phyloP scores from a whole-genome alignment of 2,113 vertebrate species.

The Megaptera novaeangliae region DNA sequence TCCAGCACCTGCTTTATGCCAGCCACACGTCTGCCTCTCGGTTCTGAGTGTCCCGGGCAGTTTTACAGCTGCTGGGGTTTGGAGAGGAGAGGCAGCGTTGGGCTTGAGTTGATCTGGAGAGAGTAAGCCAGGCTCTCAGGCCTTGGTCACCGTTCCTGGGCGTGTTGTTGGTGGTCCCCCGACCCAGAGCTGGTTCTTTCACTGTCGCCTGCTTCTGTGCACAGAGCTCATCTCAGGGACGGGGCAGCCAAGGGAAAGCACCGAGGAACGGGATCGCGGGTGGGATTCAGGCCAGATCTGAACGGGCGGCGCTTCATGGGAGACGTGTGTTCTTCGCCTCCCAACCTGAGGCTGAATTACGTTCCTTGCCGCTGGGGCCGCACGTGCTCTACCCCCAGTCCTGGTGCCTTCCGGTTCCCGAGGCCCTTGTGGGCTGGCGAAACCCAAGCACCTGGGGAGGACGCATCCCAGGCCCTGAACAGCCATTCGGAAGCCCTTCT shows the following conservation, averaged over 20 bases:
- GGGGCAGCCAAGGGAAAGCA: no score
- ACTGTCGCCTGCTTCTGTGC: fast-evolving
- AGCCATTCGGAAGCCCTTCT: fast-evolving
- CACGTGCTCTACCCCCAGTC: fast-evolving
- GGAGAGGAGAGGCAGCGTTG: background rate
- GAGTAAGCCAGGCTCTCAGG: background rate
- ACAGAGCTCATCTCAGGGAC: background rate
- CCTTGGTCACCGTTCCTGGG: background rate
- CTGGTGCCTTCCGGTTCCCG: fast-evolving
- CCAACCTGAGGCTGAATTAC: fast-evolving
- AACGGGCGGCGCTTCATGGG: fast-evolving
- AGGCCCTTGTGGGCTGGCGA: background rate
- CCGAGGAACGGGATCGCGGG: fast-evolving
- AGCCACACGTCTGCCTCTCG: fast-evolving
- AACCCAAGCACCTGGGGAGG: fast-evolving
- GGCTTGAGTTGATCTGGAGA: background rate
- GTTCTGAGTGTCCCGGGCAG: fast-evolving
- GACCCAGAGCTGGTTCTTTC: no score
- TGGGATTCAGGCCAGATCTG: background rate
- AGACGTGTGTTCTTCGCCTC: background rate
- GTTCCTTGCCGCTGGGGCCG: fast-evolving
- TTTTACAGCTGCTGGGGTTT: no score
- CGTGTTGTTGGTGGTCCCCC: fast-evolving
- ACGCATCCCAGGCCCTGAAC: fast-evolving
- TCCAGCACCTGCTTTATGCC: background rate